Evolutionary conservation across 2,888 invertebrate species (phyloP), one percentile per base, ranked within the genome.

Genomic region (Zygogramma bicolorata): DNA sequence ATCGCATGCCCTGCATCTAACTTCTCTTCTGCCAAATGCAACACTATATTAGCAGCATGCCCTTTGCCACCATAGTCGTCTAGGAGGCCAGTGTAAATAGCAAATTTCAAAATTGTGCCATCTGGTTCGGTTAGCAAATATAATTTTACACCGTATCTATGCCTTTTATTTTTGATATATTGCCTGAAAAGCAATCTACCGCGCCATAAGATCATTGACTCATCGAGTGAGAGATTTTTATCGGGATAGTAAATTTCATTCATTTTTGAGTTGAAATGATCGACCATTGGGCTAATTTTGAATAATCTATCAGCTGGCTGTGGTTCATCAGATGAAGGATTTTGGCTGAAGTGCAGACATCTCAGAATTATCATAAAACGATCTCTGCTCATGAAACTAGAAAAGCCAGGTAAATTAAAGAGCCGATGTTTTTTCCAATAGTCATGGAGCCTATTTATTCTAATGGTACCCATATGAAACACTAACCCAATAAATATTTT

Each of bases 201-300:
- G 40, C 40, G 40, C 40, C 40, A 40, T 40, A 40, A 3, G 10
- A 40, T 40, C 46, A 42, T 34, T 18, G 46, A 31, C 20, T 63
- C 63, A 65, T 77, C 77, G 15, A 77, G 20, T 27, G 72, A 68
- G 13, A 78, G 60, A 29, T n/a, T 79, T 63, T 70, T 70, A 72
- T 13, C 34, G 58, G 8, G 78, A 76, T 40, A 40, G 6, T 40
- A 10, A 40, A 40, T 40, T 40, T 40, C 40, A 40, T 40, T 40
- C 10, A 53, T 75, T 68, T 70, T 75, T 65, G 20, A 70, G 29
- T 73, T 73, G 76, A 86, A 86, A 78, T 83, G 77, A 72, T 84
- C 81, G 13, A 86, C 69, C n/a, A 86, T 25, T 29, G 79, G 79
- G 18, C 75, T 74, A 40, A 85, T 81, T 81, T 85, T 84, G 25